Evolutionary conservation across 2,797 vertebrate genomes (phyloP).

Genomic region (Antennarius maculatus): DNA sequence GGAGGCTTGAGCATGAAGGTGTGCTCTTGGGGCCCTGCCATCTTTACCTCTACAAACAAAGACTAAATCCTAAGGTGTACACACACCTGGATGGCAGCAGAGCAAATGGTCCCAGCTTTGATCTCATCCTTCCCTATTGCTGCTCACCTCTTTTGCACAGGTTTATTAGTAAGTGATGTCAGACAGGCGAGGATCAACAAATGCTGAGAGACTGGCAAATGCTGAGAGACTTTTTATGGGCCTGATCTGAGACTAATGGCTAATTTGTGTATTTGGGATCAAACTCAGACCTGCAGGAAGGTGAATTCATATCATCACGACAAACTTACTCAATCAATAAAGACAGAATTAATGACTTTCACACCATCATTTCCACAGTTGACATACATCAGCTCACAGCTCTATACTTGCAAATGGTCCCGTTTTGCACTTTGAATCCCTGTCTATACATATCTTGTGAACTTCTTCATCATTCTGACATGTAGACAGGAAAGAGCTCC

Average conservation of each 20-base stretch:
- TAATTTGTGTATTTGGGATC: slow-evolving; percentile 18
- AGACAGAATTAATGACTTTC: slow-evolving; percentile 31
- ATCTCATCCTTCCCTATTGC: slow-evolving; percentile 44
- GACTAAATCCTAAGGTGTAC: slow-evolving; percentile 74
- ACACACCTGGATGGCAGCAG: slow-evolving; percentile 36
- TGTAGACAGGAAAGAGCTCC: slow-evolving; percentile 71
- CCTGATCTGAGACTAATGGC: slow-evolving; percentile 18
- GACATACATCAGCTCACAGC: slow-evolving; percentile 39
- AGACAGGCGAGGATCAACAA: slow-evolving; percentile 39
- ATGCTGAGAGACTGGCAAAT: slow-evolving; percentile 33
- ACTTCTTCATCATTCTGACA: slow-evolving; percentile 66
- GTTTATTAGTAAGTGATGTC: slow-evolving; percentile 33
- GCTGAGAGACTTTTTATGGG: slow-evolving; percentile 21
- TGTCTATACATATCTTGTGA: slow-evolving; percentile 47
- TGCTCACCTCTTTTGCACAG: slow-evolving; percentile 46
- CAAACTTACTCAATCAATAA: slow-evolving; percentile 23
- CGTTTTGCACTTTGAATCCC: slow-evolving; percentile 60
- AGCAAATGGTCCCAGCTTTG: slow-evolving; percentile 60
- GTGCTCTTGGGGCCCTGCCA: slow-evolving; percentile 74
- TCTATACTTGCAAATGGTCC: slow-evolving; percentile 42
- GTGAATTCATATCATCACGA: slow-evolving; percentile 25
- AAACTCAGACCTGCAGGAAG: slow-evolving; percentile 23
- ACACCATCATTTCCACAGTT: slow-evolving; percentile 29
- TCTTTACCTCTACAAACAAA: slow-evolving; percentile 78
- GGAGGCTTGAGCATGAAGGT: slow-evolving; percentile 80